Base-by-base conservation (phyloP, 2,888 invertebrate species). In the Mechanitis messenoides region DNA sequence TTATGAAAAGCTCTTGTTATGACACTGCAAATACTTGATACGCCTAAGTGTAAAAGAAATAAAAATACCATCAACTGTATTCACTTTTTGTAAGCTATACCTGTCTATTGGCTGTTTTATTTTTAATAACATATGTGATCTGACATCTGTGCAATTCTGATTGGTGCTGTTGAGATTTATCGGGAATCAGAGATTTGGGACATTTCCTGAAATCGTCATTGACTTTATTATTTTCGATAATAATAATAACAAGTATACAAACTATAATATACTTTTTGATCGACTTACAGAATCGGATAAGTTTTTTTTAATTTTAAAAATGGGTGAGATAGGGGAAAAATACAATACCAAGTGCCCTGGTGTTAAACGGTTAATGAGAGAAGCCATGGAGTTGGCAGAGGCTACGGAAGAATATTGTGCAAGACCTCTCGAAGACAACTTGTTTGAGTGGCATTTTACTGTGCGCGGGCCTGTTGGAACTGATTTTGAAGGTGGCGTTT, bases 391-490 rank as follows among this genome's bases (percentile, higher is more conserved):
- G 83, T 86, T 98, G 68, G 92, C 93, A 42, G 94, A 95, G 71
- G 94, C 97, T 4, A 97, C 97, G 0, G 97, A 97, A 76, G 95
- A 97, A 80, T 97, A 96, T 83, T 94, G 92, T 84, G 97, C 97
- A 11, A 93, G 94, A 74, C 98, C 98, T 2, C 83, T 98, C 56
- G 97, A 97, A 83, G 98, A 98, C 80, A 98, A 98, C 85, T 88
- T 98, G 58, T 98, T 98, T 83, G 98, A 98, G 81, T 98, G 98
- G 98, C 98, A 98, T 84, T 98, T 98, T 80, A 98, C 98, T 0
- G 95, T 98, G 3, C 92, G 95, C 74, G 98, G 98, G 5, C 97
- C 98, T 2, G 93, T 93, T 59, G 95, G 94, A 33, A 94, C 96
- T 0, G 97, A 97, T 71, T 98, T 97, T 83, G 95, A 96, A 72